phyloP scores from a whole-genome alignment of 2,888 invertebrate species.

The Ochropleura plecta region DNA sequence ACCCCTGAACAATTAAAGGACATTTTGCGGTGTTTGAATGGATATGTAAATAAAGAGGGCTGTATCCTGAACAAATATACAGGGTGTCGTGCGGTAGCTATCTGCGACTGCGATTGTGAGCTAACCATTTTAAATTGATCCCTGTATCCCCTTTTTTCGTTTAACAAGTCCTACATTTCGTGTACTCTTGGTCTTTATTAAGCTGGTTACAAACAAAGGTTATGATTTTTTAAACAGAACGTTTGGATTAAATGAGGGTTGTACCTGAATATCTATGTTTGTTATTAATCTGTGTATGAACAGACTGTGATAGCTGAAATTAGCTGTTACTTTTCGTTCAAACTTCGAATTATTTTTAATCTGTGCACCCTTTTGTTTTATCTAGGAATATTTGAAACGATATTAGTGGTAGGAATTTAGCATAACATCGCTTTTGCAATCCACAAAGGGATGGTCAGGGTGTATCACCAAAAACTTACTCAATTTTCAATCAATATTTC shows the following conservation, averaged over 20 bases:
- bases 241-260: conserved; percentile 68
- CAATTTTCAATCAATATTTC: too few relatives aligned
- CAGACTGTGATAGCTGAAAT: conserved; percentile 46
- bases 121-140: conserved; percentile 75
- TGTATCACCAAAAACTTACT: too few relatives aligned
- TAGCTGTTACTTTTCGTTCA: conserved; percentile 45
- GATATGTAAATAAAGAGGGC: conserved; percentile 84
- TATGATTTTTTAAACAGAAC: conserved; percentile 76
- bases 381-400: not conserved
- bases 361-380: not conserved
- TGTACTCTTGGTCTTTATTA: conserved; percentile 64
- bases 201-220: conserved; percentile 71
- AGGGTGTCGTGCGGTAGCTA: conserved; percentile 82
- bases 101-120: conserved; percentile 75
- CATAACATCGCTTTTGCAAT: not conserved
- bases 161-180: conserved; percentile 43
- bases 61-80: conserved; percentile 88
- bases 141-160: conserved; percentile 58
- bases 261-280: conserved; percentile 58
- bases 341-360: conserved; percentile 23
- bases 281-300: conserved; percentile 48
- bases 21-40: conserved; percentile 70
- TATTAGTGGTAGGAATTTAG: not conserved
- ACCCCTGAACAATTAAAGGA: conserved; percentile 71
- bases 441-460: too few relatives aligned